Evolutionary conservation across 1,140 invertebrate genomes (phyloP).

Genomic region (Philotrypesis tridentata): DNA sequence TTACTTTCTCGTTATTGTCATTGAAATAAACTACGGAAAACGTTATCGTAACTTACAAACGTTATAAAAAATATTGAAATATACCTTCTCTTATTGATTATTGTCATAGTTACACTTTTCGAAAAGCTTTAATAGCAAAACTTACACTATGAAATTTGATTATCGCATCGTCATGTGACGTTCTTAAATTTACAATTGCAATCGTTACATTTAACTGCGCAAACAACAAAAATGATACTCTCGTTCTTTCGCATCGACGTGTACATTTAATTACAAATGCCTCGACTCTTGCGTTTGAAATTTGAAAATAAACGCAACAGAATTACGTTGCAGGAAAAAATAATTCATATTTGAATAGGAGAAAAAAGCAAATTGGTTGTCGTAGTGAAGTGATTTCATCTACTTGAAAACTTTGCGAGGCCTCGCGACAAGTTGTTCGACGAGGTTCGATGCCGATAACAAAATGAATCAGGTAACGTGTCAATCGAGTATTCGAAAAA

Average conservation of each 20-base stretch:
- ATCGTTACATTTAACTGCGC: constrained; percentile 13
- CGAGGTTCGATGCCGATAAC: not conserved
- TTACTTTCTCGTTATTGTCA: constrained; percentile 17
- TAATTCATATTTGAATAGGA: not conserved
- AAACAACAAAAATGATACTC: constrained; percentile 25
- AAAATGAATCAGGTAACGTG: constrained; percentile 19
- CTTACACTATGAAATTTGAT: constrained; percentile 18
- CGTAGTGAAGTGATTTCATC: not conserved
- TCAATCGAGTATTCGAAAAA: constrained; percentile 29
- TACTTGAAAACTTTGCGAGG: constrained; percentile 20
- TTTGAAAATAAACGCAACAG: not conserved
- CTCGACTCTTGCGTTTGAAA: constrained; percentile 1
- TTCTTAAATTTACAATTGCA: constrained; percentile 15
- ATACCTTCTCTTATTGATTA: constrained; percentile 5
- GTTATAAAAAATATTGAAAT: not conserved
- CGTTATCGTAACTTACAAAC: not conserved
- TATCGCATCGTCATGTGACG: not conserved
- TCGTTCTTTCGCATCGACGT: not conserved
- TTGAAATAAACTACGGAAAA: constrained; percentile 13
- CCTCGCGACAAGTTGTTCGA: not conserved
- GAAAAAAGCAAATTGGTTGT: constrained; percentile 16
- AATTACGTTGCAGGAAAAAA: not conserved
- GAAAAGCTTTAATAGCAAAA: constrained; percentile 13
- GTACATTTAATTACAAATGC: constrained; percentile 16
- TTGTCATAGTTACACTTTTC: constrained; percentile 22